These are phyloP conservation scores for Pogonognathellus flavescens DNA, from an alignment of 1,140 invertebrate genomes.

Conservation along the genomic window DNA sequence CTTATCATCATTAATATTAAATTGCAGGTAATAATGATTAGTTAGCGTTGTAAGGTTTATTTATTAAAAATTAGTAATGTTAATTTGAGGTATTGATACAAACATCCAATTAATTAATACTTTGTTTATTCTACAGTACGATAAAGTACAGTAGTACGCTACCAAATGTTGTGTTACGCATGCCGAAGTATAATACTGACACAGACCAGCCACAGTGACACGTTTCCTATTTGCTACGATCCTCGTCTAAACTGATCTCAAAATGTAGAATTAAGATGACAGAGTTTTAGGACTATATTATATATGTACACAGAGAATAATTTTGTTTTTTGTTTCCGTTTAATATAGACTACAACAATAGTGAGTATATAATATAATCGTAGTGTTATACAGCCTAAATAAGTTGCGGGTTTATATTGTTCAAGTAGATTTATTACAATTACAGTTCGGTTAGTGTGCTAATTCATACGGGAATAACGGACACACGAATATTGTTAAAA, in stretches of 20 bases:
- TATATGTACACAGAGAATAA: neutral
- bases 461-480: neutral
- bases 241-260: constrained; percentile 53
- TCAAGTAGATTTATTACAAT: constrained; percentile 13
- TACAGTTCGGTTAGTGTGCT: neutral
- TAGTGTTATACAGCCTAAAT: neutral
- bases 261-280: constrained; percentile 18
- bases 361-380: neutral
- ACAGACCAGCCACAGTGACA: constrained; percentile 23
- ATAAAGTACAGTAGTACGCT: neutral
- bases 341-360: neutral
- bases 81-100: too few relatives aligned
- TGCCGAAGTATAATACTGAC: constrained; percentile 1
- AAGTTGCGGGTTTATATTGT: constrained; percentile 41
- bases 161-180: neutral
- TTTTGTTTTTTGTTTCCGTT: neutral
- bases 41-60: too few relatives aligned
- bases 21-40: too few relatives aligned
- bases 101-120: too few relatives aligned
- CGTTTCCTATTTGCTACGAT: constrained; percentile 50
- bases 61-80: too few relatives aligned
- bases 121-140: too few relatives aligned
- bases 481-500: neutral
- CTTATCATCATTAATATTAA: too few relatives aligned
- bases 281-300: constrained; percentile 25